Evolutionary conservation across 1,140 invertebrate genomes (phyloP).

Genomic region (Pseudomyrmex dendroicus): DNA sequence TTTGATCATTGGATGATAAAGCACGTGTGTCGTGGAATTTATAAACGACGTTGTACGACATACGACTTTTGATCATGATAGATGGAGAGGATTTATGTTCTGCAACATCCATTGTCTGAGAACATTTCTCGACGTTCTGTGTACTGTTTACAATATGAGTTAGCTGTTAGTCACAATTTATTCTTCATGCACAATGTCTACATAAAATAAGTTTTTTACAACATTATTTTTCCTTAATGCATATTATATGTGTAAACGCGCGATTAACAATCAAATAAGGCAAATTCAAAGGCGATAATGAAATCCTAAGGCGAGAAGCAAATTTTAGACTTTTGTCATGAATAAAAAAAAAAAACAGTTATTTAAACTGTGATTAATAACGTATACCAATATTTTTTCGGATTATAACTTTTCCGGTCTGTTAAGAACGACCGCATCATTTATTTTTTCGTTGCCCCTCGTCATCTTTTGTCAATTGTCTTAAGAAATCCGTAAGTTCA

Average conservation of each 20-base stretch:
- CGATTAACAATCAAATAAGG: too few species aligned
- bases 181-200: constrained; percentile 58
- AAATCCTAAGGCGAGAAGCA: too few species aligned
- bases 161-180: constrained; percentile 77
- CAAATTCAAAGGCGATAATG: too few species aligned
- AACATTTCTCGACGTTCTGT: constrained; percentile 73
- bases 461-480: constrained; percentile 59
- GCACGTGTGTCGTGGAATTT: neutral
- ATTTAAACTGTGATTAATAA: neutral
- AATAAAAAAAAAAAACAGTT: too few species aligned
- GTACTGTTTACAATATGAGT: constrained; percentile 73
- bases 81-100: constrained; percentile 57
- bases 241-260: too few species aligned
- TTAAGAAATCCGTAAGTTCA: constrained; percentile 73
- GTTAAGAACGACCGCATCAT: constrained; percentile 38
- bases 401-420: constrained; percentile 42
- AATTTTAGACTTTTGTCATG: too few species aligned
- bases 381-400: neutral
- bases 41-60: constrained; percentile 28
- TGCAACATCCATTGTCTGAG: constrained; percentile 73
- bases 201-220: too few species aligned
- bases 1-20: constrained; percentile 10
- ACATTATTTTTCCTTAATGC: too few species aligned
- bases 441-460: constrained; percentile 45
- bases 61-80: constrained; percentile 55